Conservation (phyloP, 2,797 vertebrate species). For the Perdix hodgsoniae region DNA sequence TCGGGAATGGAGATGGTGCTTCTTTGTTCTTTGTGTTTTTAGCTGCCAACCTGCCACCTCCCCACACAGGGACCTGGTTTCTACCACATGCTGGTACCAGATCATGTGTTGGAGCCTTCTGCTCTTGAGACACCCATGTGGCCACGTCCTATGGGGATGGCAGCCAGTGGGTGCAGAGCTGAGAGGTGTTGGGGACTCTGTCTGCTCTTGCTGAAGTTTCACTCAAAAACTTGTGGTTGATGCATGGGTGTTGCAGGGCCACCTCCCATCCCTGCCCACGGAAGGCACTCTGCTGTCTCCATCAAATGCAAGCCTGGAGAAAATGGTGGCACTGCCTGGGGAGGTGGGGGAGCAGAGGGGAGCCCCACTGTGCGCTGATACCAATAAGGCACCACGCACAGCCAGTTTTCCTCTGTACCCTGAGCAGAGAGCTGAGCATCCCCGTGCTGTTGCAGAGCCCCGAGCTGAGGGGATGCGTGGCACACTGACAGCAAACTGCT, state of each 20-base stretch:
- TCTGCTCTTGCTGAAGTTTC: neutral
- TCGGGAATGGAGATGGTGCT: neutral
- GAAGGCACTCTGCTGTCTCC: neutral
- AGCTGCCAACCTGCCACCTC: neutral
- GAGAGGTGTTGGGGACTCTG: neutral
- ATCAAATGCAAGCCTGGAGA: rapidly evolving
- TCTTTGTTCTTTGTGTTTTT: neutral
- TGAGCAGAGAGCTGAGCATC: neutral
- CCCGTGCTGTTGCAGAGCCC: neutral
- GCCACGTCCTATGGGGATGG: neutral
- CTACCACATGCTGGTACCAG: neutral
- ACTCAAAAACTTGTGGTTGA: neutral
- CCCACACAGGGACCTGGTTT: neutral
- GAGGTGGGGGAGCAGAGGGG: neutral
- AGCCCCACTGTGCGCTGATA: rapidly evolving
- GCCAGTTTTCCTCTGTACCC: rapidly evolving
- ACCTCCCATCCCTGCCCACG: neutral
- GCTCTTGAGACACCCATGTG: neutral
- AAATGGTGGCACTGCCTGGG: neutral
- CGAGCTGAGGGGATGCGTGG: rapidly evolving
- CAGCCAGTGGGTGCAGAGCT: neutral
- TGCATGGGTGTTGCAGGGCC: neutral
- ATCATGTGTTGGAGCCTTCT: neutral
- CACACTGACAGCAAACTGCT: neutral
- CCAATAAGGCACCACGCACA: neutral